These are phyloP conservation scores for Schmidtea mediterranea DNA, from an alignment of 1,140 invertebrate species.

Conservation along the genomic window DNA sequence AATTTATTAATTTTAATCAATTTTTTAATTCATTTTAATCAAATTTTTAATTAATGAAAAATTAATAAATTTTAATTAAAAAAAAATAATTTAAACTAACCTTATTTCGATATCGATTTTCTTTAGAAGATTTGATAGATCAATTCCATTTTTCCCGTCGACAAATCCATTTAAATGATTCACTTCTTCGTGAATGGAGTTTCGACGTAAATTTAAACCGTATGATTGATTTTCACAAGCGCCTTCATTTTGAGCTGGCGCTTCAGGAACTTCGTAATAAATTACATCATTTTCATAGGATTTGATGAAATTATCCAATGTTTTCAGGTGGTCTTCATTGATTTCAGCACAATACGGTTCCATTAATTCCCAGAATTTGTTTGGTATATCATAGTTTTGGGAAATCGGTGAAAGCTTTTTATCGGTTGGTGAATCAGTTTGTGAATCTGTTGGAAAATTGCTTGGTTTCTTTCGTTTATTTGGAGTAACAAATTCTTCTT, in stretches of 20 bases:
- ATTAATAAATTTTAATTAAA: neutral
- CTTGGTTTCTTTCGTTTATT: too few species aligned
- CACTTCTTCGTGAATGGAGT: too few species aligned
- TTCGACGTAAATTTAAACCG: too few species aligned
- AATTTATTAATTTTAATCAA: neutral
- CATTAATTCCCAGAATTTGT: slow-evolving; percentile 74
- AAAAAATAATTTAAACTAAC: neutral
- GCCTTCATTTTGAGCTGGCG: neutral
- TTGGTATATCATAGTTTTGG: slow-evolving; percentile 45
- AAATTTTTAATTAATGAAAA: neutral
- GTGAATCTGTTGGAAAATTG: too few species aligned
- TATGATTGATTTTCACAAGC: neutral
- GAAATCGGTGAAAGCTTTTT: neutral
- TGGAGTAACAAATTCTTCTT: too few species aligned
- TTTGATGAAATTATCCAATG: slow-evolving; percentile 8
- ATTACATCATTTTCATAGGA: slow-evolving; percentile 6
- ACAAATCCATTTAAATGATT: too few species aligned
- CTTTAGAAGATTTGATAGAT: slow-evolving; percentile 29
- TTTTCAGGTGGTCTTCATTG: slow-evolving; percentile 43
- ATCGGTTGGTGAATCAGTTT: too few species aligned
- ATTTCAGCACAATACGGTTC: slow-evolving; percentile 70
- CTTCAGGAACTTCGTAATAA: neutral
- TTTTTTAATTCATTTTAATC: neutral
- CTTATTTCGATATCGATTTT: slow-evolving; percentile 10
- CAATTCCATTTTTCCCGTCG: too few species aligned